phyloP scores from a whole-genome alignment of 2,113 vertebrate genomes.

The Acrocephalus kingi region DNA sequence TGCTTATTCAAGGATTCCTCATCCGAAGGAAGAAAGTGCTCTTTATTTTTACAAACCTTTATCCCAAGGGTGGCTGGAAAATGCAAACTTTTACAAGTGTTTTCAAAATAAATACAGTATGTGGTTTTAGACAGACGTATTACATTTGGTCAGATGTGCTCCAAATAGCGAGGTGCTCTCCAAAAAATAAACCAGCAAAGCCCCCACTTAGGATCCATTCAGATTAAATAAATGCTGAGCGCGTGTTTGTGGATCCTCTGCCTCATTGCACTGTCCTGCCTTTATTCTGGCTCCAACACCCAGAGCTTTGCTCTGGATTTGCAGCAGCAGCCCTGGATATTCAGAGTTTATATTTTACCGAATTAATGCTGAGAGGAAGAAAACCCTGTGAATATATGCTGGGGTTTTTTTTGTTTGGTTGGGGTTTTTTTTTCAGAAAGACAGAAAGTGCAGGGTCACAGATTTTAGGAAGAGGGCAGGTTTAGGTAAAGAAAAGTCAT shows the following conservation, averaged over 20 bases:
- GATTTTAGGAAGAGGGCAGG: conserved; percentile 54
- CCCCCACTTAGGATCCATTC: conserved; percentile 23
- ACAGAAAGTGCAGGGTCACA: background rate
- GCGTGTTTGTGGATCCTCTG: background rate
- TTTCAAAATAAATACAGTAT: conserved; percentile 91
- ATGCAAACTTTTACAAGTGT: conserved; percentile 89
- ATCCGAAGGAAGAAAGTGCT: conserved; percentile 80
- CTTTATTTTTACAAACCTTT: conserved; percentile 82
- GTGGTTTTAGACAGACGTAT: conserved; percentile 70
- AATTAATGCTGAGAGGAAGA: background rate
- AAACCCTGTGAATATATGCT: background rate
- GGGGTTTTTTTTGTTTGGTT: background rate
- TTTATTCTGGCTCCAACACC: background rate
- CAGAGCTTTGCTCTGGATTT: background rate
- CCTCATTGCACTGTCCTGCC: conserved; percentile 2
- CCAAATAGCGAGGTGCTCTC: conserved; percentile 59
- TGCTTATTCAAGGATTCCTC: conserved; percentile 85
- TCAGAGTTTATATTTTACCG: background rate
- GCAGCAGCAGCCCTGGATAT: background rate
- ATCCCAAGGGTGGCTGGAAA: conserved; percentile 82
- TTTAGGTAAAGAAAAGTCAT: conserved; percentile 53
- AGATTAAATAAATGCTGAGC: conserved; percentile 49
- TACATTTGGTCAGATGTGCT: conserved; percentile 72
- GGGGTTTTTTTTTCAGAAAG: background rate
- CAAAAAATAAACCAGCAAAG: conserved; percentile 59